Evolutionary conservation across 2,113 vertebrate genomes (phyloP).

Genomic region (Channa argus): DNA sequence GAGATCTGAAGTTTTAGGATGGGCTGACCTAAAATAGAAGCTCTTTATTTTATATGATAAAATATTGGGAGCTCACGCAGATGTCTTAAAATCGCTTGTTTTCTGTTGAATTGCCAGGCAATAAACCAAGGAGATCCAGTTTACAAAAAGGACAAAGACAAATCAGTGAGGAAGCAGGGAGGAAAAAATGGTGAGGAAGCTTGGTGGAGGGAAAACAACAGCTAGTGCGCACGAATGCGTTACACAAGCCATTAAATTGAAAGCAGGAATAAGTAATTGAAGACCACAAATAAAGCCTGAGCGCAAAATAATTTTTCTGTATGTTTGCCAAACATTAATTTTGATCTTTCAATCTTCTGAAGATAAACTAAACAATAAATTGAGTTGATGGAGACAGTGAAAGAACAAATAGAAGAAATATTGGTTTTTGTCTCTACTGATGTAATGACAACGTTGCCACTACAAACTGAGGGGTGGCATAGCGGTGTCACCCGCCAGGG

Average conservation of each 20-base stretch:
- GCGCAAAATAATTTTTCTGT: too few species aligned
- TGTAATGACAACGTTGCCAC: conserved; percentile 4
- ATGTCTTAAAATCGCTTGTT: not conserved
- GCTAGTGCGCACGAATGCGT: too few species aligned
- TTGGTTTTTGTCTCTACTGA: not conserved
- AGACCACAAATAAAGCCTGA: not conserved
- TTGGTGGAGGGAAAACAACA: too few species aligned
- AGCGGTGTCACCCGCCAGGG: conserved; percentile 27
- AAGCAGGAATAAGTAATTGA: not conserved
- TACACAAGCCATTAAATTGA: not conserved
- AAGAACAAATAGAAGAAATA: too few species aligned
- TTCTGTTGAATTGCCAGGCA: not conserved
- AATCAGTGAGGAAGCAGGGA: not conserved
- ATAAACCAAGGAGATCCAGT: not conserved
- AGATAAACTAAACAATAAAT: too few species aligned
- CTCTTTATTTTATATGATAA: not conserved
- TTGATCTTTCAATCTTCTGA: too few species aligned
- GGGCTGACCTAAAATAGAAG: not conserved
- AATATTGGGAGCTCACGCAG: not conserved
- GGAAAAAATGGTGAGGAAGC: not conserved
- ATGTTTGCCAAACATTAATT: not conserved
- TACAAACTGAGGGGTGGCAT: not conserved
- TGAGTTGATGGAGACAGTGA: too few species aligned
- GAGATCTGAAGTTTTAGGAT: not conserved
- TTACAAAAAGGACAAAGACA: not conserved